Conservation (phyloP, 2,888 invertebrate species). For the Vanessa cardui region DNA sequence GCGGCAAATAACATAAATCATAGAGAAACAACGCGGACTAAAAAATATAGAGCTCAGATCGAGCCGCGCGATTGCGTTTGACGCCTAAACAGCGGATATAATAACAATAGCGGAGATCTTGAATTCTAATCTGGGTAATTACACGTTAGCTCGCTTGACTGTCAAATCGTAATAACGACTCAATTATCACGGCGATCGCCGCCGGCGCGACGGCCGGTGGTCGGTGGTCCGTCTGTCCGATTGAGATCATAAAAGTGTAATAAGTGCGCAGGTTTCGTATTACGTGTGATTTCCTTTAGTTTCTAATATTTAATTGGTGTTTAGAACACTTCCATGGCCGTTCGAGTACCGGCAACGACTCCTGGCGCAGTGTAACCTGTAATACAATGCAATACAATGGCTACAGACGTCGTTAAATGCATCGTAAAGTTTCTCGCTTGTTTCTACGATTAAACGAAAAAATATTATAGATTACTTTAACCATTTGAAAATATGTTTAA, state of each 20-base stretch:
- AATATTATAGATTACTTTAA: too few relatives aligned
- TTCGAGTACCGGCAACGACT: too few relatives aligned
- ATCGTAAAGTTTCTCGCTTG: too few relatives aligned
- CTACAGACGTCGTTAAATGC: too few relatives aligned
- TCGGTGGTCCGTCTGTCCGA: constrained; percentile 22
- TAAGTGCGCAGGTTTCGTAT: constrained; percentile 44
- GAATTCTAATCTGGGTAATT: constrained; percentile 58
- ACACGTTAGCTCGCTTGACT: constrained; percentile 56
- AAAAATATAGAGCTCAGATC: constrained; percentile 46
- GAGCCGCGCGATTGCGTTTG: constrained; percentile 52
- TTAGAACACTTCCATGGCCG: not conserved
- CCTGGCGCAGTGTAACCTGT: too few relatives aligned
- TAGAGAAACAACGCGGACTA: constrained; percentile 40
- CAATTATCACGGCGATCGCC: constrained; percentile 49
- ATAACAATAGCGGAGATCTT: constrained; percentile 33
- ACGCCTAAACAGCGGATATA: constrained; percentile 49
- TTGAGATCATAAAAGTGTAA: constrained; percentile 56
- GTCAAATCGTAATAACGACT: constrained; percentile 67
- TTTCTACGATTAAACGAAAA: too few relatives aligned
- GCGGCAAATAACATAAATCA: constrained; percentile 53
- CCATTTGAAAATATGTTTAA: too few relatives aligned
- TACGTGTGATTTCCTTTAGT: constrained; percentile 17
- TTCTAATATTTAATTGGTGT: not conserved
- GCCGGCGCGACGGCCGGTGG: constrained; percentile 35
- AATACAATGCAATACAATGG: too few relatives aligned